A percentile compares a stretch with the other conserved stretches of the same genome.
These are phyloP conservation scores for Colius striatus DNA, from an alignment of 2,113 vertebrate species.

Conservation along the genomic window DNA sequence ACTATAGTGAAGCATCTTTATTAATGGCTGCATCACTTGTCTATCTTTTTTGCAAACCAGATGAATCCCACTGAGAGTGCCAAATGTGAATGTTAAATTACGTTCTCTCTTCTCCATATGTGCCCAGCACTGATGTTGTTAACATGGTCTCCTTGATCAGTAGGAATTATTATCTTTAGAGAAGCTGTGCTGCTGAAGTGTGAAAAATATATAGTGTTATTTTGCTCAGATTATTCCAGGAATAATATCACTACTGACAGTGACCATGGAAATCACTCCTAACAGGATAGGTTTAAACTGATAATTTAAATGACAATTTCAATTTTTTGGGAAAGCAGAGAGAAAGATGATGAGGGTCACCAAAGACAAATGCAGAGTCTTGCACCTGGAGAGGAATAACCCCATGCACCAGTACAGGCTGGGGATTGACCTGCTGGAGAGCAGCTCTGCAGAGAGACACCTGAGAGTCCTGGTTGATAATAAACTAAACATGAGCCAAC, in stretches of 20 bases:
- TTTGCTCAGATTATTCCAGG: background rate
- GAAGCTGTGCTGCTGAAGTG: background rate
- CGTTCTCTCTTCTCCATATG: background rate
- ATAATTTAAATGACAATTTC: no score
- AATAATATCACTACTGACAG: background rate
- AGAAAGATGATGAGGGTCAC: no score
- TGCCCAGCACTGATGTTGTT: background rate
- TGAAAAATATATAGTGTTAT: background rate
- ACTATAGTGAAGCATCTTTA: background rate
- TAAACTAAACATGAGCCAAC: no score
- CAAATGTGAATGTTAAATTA: conserved; percentile 18
- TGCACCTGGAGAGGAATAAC: no score
- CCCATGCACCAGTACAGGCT: no score
- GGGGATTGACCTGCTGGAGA: no score
- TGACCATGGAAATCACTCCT: background rate
- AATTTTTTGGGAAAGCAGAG: no score
- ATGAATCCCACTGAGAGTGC: background rate
- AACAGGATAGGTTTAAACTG: background rate
- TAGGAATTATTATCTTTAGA: background rate
- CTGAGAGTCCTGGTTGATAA: no score
- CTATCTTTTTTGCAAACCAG: background rate
- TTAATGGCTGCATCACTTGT: background rate
- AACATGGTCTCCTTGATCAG: background rate
- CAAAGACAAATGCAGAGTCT: no score
- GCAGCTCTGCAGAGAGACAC: no score